Conservation (phyloP, 1,140 invertebrate species). For the Scylla paramamosain region DNA sequence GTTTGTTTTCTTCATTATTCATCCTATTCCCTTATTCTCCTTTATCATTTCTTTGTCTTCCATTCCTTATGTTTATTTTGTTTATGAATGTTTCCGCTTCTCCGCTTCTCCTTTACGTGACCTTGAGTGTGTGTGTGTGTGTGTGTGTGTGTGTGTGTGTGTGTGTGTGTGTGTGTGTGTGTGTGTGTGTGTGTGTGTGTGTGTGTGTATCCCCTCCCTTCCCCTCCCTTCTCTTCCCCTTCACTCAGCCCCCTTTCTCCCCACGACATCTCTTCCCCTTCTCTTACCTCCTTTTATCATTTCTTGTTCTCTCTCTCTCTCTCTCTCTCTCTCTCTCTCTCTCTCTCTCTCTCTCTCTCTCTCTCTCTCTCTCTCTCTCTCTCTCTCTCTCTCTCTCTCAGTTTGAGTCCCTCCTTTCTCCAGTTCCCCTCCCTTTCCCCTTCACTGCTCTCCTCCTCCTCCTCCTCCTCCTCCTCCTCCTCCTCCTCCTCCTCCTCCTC, state of each 20-base stretch:
- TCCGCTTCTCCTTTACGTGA: background rate
- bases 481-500: background rate
- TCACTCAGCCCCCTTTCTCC: background rate
- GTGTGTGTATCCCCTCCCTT: background rate
- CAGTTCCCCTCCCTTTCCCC: background rate
- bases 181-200: too few relatives aligned
- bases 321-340: background rate
- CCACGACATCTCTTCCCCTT: background rate
- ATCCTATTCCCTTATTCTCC: background rate
- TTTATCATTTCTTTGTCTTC: background rate
- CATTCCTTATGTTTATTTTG: too few relatives aligned
- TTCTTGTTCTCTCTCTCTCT: background rate
- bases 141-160: too few relatives aligned
- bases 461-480: background rate
- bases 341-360: background rate
- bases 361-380: background rate
- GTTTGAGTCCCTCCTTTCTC: background rate
- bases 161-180: too few relatives aligned
- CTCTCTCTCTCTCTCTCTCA: background rate
- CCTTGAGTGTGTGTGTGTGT: background rate
- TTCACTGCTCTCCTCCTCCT: background rate
- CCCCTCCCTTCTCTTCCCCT: background rate
- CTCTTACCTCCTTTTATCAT: background rate
- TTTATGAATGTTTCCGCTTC: too few relatives aligned
- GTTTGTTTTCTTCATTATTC: background rate